Percentiles rank a stretch among this genome's conserved stretches.
These are phyloP conservation scores for Lasioglossum marginatum DNA, from an alignment of 2,888 invertebrate genomes.

Conservation along the genomic window DNA sequence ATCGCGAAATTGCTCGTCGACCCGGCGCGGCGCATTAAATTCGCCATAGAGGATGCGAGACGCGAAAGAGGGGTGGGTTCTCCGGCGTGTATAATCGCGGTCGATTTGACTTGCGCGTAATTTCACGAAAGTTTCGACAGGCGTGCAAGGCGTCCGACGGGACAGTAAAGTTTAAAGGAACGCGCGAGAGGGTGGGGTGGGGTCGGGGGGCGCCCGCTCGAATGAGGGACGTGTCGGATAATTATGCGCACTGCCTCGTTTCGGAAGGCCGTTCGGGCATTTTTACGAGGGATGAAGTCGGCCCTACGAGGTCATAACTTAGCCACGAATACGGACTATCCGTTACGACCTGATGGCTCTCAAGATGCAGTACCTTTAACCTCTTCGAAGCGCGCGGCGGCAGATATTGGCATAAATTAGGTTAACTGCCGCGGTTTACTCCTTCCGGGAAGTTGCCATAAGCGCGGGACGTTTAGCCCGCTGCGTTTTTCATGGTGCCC, in stretches of 20 bases:
- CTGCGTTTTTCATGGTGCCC: constrained; percentile 59
- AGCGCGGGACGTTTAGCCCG: constrained; percentile 47
- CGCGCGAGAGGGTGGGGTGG: constrained; percentile 34
- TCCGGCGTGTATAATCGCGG: constrained; percentile 55
- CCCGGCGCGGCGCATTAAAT: constrained; percentile 18
- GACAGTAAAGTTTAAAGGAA: constrained; percentile 71
- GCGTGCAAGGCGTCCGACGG: constrained; percentile 50
- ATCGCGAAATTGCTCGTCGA: background rate
- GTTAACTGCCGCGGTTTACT: constrained; percentile 66
- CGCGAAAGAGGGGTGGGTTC: background rate
- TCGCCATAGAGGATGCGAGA: constrained; percentile 20
- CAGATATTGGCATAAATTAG: constrained; percentile 73
- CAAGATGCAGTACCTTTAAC: constrained; percentile 72
- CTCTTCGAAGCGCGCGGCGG: constrained; percentile 48
- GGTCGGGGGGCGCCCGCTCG: constrained; percentile 26
- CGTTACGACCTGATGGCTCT: constrained; percentile 70
- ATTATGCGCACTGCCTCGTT: constrained; percentile 72
- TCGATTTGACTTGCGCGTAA: constrained; percentile 55
- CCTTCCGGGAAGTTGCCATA: constrained; percentile 68
- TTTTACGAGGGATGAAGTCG: constrained; percentile 75
- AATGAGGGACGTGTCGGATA: constrained; percentile 71
- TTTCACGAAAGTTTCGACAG: constrained; percentile 66
- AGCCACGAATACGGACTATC: constrained; percentile 72
- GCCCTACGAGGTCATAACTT: constrained; percentile 72
- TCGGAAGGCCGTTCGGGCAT: constrained; percentile 69